These are phyloP conservation scores for Cyphomyrus plagiostoma DNA, from an alignment of 2,113 vertebrate species.

Conservation along the genomic window DNA sequence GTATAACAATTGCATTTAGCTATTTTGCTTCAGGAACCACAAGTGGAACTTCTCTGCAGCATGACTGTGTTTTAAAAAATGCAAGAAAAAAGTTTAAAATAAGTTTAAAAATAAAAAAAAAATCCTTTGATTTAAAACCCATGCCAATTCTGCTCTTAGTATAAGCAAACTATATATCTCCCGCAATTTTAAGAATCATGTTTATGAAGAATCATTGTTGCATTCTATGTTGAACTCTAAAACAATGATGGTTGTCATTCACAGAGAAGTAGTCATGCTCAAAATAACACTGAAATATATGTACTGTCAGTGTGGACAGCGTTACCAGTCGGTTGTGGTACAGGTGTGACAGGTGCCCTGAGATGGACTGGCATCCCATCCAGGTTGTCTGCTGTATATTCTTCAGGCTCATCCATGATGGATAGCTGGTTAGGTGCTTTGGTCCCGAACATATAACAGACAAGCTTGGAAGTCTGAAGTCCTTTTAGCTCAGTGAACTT, in stretches of 20 bases:
- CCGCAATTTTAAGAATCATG: neutral
- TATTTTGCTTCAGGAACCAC: neutral
- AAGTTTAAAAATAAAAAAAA: neutral
- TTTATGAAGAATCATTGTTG: neutral
- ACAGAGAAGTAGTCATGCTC: neutral
- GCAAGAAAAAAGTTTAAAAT: neutral
- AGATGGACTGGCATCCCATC: neutral
- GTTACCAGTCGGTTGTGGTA: neutral
- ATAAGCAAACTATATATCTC: neutral
- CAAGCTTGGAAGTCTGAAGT: neutral
- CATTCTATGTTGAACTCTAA: neutral
- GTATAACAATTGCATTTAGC: constrained; percentile 3
- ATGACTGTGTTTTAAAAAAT: neutral
- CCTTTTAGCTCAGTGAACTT: neutral
- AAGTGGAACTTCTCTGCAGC: neutral
- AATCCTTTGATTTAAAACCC: neutral
- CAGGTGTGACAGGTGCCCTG: neutral
- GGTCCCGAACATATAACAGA: neutral
- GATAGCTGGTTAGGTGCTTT: neutral
- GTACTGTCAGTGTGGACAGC: neutral
- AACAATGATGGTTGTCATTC: neutral
- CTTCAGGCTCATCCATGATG: neutral
- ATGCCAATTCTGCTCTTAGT: neutral
- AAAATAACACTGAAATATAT: neutral
- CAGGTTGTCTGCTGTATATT: neutral